Base-by-base conservation (phyloP, 64 coral and sea anemone species). In the Actinia tenebrosa region DNA sequence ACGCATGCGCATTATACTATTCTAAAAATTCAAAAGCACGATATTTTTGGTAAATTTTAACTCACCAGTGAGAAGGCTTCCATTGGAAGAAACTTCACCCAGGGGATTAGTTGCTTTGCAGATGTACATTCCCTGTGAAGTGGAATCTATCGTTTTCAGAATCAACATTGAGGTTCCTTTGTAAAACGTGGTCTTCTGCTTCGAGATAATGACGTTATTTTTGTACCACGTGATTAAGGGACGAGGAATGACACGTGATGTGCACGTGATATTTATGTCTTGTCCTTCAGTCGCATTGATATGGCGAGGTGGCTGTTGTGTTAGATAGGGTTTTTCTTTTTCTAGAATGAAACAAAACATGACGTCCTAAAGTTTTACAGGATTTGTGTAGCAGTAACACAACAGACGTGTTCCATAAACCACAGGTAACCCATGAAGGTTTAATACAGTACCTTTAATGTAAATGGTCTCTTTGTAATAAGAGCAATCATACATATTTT, bases 181-280 rank as follows among this genome's bases (percentile, higher is more conserved):
- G 25, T 80, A 10, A 18, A 44, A 78, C 5, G 3, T 80, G 16
- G 80, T 56, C 4, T 25, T 80, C 20, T 78, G 62, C 26, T 43
- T 53, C 11, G 23, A 16, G 7, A 87, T 4, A 18, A 10, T 37
- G 77, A 47, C 16, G 18, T 47, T 84, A 82, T 91, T 11, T 45
- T 87, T 91, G 23, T 80, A 91, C 89, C 89, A 91, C n/a, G 89
- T 82, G 46, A 91, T 83, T 4, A n/a, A 3, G 45, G 89, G 89
- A 1, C 55, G 22, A 4, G 89, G 89, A 82, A 91, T 14, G 22
- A 58, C 89, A 69, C 16, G 78, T 53, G 84, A 85, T 81, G 23
- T 9, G 42, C 89, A 91, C 18, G 5, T 91, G 13, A 91, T 25
- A 23, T 56, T 87, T n/a, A 79, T n/a, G 27, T 64, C 53, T 20